Evolutionary conservation across 2,888 invertebrate genomes (phyloP), one percentile per base, ranked within the genome.

Genomic region (Cheilosia impressa): DNA sequence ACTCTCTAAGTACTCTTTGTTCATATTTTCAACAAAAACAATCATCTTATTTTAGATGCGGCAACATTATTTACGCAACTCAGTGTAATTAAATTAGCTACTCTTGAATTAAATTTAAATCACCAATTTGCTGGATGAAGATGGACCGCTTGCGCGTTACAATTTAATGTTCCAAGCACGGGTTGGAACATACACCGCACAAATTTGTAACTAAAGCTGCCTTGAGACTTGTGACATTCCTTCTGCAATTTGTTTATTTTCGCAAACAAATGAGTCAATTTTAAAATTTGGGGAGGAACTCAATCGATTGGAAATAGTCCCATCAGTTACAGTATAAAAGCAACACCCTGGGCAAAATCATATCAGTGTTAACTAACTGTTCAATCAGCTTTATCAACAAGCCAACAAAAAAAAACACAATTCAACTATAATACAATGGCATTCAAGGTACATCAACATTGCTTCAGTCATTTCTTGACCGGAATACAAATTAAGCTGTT

Each of bases 311-410:
- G 55, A 47, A 55, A 17, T n/a, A 15, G 24, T 27, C 6, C 45
- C 24, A 9, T 34, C 47, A 45, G 24, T 15, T 9, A 2, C 50
- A 13, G 71, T 71, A 78, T 78, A 71, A 52, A 78, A 78, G 58
- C 55, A 24, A 1, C 41, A 60, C 45, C 7, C 15, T 38, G 24
- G 24, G 10, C 60, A 43, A 60, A 55, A 68, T 57, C 38, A 57
- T 62, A 72, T 78, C 82, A 83, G 78, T 83, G 9, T 62, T 55
- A 78, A 72, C 82, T 72, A 60, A 68, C 66, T 57, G 66, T 83
- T 66, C 78, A 78, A 68, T 77, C 66, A 66, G 60, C 68, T 47
- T 52, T 43, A 80, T 62, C 77, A 77, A 27, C 65, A 53, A 66
- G 53, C 66, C 72, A 72, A 43, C 15, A 22, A 22, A 52, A 1